Percentiles rank a stretch among this genome's conserved stretches.
Conservation (phyloP, 37 sponge, comb jelly and placozoan genomes). For the Crambe crambe region DNA sequence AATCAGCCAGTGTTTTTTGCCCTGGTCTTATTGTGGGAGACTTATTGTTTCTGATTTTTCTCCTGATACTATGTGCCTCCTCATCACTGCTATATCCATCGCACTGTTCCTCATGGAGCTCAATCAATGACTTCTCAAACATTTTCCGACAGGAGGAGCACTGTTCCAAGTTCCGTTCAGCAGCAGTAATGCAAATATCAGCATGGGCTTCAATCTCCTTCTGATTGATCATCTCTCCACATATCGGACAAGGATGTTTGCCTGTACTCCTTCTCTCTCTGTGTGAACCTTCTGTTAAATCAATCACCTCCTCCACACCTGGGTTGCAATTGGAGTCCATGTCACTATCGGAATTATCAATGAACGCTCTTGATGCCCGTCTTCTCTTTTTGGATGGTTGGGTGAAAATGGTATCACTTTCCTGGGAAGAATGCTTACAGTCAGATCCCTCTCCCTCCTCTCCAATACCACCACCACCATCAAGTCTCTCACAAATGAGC, state of each 20-base stretch:
- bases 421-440: no score
- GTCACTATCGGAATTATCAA: neutral
- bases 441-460: neutral
- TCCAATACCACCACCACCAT: neutral
- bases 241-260: constrained; percentile 22
- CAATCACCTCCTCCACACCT: constrained; percentile 7
- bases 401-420: neutral
- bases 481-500: neutral
- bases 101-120: neutral
- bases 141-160: neutral
- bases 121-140: neutral
- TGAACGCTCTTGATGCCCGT: neutral
- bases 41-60: no score
- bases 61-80: neutral
- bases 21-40: neutral
- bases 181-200: neutral
- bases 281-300: constrained; percentile 16
- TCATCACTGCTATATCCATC: neutral
- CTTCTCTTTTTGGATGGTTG: neutral
- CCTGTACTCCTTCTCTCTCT: neutral
- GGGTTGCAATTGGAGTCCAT: neutral
- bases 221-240: neutral
- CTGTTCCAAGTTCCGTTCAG: neutral
- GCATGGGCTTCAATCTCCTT: constrained; percentile 18
- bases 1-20: neutral